Evolutionary conservation across 2,888 invertebrate species (phyloP), one percentile per base, ranked within the genome.

Genomic region (Pammene aurita): DNA sequence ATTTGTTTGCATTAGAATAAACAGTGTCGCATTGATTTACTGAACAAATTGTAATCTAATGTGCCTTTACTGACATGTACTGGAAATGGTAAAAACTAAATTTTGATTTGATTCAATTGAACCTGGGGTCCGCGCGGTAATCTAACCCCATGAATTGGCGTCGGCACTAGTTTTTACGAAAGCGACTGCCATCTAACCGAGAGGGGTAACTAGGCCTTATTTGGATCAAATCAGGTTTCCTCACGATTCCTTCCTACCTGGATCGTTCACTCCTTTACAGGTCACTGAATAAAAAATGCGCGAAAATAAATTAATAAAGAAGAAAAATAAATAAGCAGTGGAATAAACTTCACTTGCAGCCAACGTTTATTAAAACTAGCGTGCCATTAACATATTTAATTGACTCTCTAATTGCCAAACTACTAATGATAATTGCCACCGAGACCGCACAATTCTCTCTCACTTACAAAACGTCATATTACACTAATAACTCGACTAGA

Each of bases 361-460:
- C n/a, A n/a, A n/a, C n/a, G n/a, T n/a, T n/a, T 1, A 9, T 38
- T 38, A 38, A 38, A 38, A 9, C 14, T 26, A 26, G 7, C 11
- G 54, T 34, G n/a, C 7, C 34, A 34, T 54, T 34, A 54, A 5
- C 34, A 34, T 34, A 54, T 34, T n/a, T 34, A 1, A 54, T 54
- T 34, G n/a, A n/a, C 54, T 10, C n/a, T 34, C 52, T 52, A 54
- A 54, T 54, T 54, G 34, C 54, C 34, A 54, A 34, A 34, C 34
- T n/a, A 38, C 61, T 62, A 62, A 62, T 62, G 62, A 67, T 71
- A 67, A 67, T 57, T 55, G 69, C 58, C 35, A 58, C 55, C 57
- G 48, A 54, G 44, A 56, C 34, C 42, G 61, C 48, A 35, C 18
- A 11, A 50, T 18, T 41, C 18, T 4, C 48, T 9, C 11, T 14